Percentiles rank a stretch among this genome's conserved stretches.
Evolutionary conservation across 2,113 vertebrate species (phyloP).

Genomic region (Machaerirhynchus nigripectus): DNA sequence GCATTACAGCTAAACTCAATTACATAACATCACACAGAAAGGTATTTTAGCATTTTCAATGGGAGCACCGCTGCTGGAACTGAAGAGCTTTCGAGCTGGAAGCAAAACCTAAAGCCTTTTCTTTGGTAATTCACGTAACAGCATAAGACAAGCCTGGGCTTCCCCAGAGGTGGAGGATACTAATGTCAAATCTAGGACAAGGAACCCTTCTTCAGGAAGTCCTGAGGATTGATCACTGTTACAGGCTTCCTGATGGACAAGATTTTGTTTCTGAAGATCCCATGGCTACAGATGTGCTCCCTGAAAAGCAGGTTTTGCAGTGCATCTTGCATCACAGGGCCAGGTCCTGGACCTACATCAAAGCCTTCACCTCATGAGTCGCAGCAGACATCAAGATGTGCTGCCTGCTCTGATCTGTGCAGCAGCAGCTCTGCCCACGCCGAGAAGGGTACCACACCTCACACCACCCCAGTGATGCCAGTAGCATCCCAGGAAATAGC

Average conservation of each 20-base stretch:
- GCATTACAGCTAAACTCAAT: neutral
- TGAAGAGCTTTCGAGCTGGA: neutral
- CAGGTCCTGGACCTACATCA: conserved; percentile 40
- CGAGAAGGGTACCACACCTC: conserved; percentile 37
- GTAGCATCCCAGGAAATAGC: neutral
- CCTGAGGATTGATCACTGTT: neutral
- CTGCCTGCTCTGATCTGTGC: conserved; percentile 23
- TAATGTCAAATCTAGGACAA: neutral
- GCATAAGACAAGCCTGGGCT: neutral
- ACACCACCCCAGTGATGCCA: neutral
- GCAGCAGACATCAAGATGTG: conserved; percentile 49
- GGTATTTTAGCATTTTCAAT: neutral
- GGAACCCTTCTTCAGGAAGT: neutral
- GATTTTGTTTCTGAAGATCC: neutral
- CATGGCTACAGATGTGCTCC: neutral
- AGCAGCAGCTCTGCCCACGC: neutral
- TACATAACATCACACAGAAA: neutral
- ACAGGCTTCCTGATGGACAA: neutral
- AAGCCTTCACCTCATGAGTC: conserved; percentile 20
- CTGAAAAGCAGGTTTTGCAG: conserved; percentile 38
- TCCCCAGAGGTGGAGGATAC: neutral
- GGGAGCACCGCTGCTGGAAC: neutral
- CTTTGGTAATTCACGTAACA: neutral
- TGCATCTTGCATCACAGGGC: neutral
- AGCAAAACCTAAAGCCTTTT: neutral